These are phyloP conservation scores for Smithornis capensis DNA, from an alignment of 2,113 vertebrate genomes.

Conservation along the genomic window DNA sequence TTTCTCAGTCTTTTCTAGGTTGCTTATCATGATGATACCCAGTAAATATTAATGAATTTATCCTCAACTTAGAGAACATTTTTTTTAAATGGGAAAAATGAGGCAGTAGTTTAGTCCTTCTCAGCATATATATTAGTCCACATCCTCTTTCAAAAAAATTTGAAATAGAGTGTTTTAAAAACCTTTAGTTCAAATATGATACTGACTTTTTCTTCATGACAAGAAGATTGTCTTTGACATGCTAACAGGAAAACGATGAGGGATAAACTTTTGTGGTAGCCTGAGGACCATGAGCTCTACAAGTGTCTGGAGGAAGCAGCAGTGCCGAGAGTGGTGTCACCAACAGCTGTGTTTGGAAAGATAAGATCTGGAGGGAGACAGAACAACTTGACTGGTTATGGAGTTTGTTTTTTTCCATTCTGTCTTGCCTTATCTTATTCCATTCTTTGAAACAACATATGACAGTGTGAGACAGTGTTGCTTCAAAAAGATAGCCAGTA, in stretches of 20 bases:
- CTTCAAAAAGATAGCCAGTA: background rate
- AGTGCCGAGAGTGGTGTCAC: background rate
- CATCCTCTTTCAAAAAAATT: background rate
- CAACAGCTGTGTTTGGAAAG: background rate
- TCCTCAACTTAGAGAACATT: background rate
- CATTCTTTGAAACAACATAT: background rate
- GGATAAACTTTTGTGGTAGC: background rate
- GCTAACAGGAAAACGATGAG: background rate
- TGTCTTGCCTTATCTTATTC: background rate
- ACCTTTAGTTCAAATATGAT: background rate
- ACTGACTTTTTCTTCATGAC: background rate
- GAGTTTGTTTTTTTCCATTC: background rate
- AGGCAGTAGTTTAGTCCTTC: background rate
- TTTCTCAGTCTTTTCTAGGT: background rate
- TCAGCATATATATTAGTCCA: background rate
- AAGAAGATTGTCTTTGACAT: background rate
- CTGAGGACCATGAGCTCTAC: background rate
- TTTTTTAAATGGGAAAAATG: background rate
- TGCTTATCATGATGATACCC: background rate
- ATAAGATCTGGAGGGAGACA: background rate
- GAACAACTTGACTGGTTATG: background rate
- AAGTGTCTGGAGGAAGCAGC: background rate
- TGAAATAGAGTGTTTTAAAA: background rate
- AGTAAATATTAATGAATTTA: background rate
- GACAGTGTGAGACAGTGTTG: background rate